A percentile compares a stretch with the other conserved stretches of the same genome.
phyloP scores from a whole-genome alignment of 2,888 invertebrate species.

The Tipula unca region DNA sequence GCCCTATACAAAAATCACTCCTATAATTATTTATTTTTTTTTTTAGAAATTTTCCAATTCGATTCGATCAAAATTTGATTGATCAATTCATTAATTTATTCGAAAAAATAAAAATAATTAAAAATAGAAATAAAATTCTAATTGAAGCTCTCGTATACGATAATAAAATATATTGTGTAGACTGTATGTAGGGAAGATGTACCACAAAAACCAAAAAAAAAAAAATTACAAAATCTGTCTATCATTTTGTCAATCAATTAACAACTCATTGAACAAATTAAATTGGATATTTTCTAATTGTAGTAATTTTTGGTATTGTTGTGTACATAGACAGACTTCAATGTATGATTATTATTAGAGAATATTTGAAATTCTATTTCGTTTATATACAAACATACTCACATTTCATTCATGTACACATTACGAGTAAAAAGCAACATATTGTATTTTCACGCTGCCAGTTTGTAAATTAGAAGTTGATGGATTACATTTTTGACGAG shows the following conservation, averaged over 20 bases:
- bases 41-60: not conserved
- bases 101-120: not conserved
- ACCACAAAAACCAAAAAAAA: not conserved
- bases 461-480: not conserved
- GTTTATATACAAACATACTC: not conserved
- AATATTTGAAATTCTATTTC: not conserved
- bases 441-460: not conserved
- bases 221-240: not conserved
- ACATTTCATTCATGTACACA: not conserved
- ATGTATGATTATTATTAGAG: not conserved
- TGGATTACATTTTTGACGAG: not conserved
- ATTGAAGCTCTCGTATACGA: not conserved
- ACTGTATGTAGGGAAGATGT: not conserved
- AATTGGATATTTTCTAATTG: constrained; percentile 8
- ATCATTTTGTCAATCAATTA: constrained; percentile 14
- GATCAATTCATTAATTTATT: not conserved
- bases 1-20: not conserved
- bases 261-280: constrained; percentile 14
- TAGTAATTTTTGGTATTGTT: not conserved
- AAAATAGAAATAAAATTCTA: not conserved
- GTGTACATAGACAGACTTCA: not conserved
- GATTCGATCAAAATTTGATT: not conserved
- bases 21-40: not conserved
- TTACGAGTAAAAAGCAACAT: not conserved
- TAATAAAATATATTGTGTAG: not conserved